Base-by-base conservation (phyloP, 2,888 invertebrate species). In the Taenaris catops region DNA sequence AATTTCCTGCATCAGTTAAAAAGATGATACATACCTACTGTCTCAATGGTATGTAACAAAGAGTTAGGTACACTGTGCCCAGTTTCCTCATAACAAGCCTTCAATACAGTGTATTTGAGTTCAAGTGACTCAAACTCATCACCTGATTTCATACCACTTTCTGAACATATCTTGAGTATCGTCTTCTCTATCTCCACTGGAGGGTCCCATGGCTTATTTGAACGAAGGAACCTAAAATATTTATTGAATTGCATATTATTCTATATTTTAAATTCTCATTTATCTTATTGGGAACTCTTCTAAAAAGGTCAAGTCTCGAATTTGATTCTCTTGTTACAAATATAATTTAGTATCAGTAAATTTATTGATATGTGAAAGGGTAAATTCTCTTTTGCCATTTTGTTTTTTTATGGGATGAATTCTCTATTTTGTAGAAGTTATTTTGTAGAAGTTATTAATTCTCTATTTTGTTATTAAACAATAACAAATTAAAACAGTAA, bases 51-150 rank as follows among this genome's bases (percentile, higher is more conserved):
- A 56, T 92, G 90, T n/a, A 98, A 73, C 29, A 92, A 69, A 0
- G 95, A 95, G 83, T 95, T 97, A 0, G 97, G 96, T 5, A 98
- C 90, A 42, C 88, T 67, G 66, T 97, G 93, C 3, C 92, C 83
- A 41, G 97, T 93, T 63, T 92, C 90, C 24, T 90, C 78, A 45
- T 86, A 91, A 56, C 95, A 94, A 3, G 90, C 89, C 16, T 89
- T 87, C 2, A 97, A 80, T 4, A 97, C 74, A 16, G 89, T 75
- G 64, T 91, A 96, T 68, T 94, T 93, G 4, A 81, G 62, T 5
- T 86, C 74, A 0, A 88, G 63, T 2, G 79, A 76, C 19, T 88
- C 70, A 53, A 90, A 76, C 34, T 72, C 63, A 0, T 86, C 74
- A 3, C 75, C 62, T 10, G 68, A 32, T 1, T 80, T 63, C 2